Percentiles rank a stretch among this genome's conserved stretches.
phyloP scores from a whole-genome alignment of 2,113 vertebrate species.

The Ciconia maguari region DNA sequence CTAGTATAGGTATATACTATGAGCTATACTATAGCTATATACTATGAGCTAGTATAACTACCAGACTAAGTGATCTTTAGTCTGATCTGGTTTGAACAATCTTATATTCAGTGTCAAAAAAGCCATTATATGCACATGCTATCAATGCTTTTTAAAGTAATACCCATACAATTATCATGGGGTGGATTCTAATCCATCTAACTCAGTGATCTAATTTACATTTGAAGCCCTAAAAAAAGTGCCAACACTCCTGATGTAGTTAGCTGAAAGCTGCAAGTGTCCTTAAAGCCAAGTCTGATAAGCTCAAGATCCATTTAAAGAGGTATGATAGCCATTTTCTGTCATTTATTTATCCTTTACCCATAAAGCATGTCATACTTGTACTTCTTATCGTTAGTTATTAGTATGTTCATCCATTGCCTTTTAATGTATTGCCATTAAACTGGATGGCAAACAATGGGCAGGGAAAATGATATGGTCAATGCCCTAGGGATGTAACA shows the following conservation, averaged over 20 bases:
- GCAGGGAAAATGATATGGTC: background rate
- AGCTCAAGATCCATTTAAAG: background rate
- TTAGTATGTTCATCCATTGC: constrained; percentile 13
- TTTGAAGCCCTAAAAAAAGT: background rate
- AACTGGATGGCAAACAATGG: constrained; percentile 27
- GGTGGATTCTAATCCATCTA: background rate
- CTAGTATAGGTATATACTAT: too few relatives aligned
- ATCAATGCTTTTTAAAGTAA: background rate
- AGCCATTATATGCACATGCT: background rate
- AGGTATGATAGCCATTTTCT: background rate
- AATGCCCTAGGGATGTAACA: constrained; percentile 10
- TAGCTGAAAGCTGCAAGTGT: background rate
- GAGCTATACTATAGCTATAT: too few relatives aligned
- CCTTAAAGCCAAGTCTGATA: background rate
- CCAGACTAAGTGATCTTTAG: background rate
- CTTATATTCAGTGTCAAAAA: background rate
- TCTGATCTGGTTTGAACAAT: background rate
- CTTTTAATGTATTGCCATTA: constrained; percentile 36
- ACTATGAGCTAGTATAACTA: background rate
- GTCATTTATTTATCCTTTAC: constrained; percentile 24
- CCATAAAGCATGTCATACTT: constrained; percentile 25
- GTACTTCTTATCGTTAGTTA: constrained; percentile 9
- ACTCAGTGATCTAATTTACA: background rate
- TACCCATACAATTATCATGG: background rate
- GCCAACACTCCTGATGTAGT: background rate